Base-by-base conservation (phyloP, 2,113 vertebrate genomes). In the Strix uralensis region DNA sequence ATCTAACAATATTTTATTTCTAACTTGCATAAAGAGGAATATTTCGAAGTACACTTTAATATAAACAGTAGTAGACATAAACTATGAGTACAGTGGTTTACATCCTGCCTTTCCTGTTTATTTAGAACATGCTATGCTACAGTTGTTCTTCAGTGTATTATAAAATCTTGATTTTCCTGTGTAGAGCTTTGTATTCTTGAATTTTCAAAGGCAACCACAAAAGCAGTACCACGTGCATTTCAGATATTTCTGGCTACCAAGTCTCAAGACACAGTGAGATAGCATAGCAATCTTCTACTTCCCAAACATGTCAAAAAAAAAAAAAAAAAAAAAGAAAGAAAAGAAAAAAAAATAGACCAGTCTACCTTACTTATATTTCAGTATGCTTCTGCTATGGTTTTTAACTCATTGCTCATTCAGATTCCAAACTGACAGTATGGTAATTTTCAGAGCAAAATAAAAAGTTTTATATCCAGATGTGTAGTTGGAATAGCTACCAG, bases 371-470 rank as follows among this genome's bases (percentile, higher is more conserved):
- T 90, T 82, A 12, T 34, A 54, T 87, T 91, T 83, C 49, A 40
- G 18, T 71, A n/a, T 79, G 34, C 23, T 85, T 30, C 47, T 85
- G 14, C 40, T 82, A 78, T 72, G 25, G 21, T 72, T 91, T 92
- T 78, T 62, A 62, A 70, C 34, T 77, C 36, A 34, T 49, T 75
- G n/a, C 40, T 82, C 23, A 20, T 85, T 86, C 77, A 89, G 66
- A 81, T 82, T 87, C 93, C 83, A 85, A 91, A 69, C 42, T 77
- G 72, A 90, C 42, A 71, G 75, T 63, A 62, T 3, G 2, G 36
- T 85, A 51, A 72, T 85, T 93, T 93, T 93, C 77, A 73, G 83
- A 91, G 46, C 32, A 82, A 93, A 90, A 81, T 22, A 57, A 87
- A 69, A 57, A 73, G 63, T 55, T 84, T 21, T 66, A 20, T 85